Evolutionary conservation across 2,797 vertebrate genomes (phyloP).

Genomic region (Lacerta agilis): DNA sequence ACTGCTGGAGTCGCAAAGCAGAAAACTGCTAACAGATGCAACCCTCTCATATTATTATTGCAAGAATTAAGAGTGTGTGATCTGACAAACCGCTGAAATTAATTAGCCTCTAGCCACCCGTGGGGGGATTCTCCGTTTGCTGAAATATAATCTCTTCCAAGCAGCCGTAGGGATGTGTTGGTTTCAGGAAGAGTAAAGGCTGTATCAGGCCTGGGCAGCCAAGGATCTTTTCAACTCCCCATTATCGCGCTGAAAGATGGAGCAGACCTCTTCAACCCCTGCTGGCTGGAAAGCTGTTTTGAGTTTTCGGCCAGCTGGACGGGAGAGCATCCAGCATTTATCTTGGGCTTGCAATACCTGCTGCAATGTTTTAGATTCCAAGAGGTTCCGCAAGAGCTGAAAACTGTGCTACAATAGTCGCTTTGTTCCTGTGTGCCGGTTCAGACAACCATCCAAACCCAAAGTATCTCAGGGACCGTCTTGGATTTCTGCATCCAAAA

Average conservation of each 20-base stretch:
- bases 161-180: neutral
- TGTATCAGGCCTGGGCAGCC: slow-evolving; percentile 5
- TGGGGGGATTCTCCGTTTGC: slow-evolving; percentile 50
- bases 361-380: slow-evolving; percentile 12
- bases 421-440: neutral
- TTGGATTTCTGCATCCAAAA: neutral
- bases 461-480: neutral
- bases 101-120: slow-evolving; percentile 49
- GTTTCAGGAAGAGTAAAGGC: slow-evolving; percentile 44
- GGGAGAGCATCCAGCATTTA: neutral
- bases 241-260: slow-evolving; percentile 23
- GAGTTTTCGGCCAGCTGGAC: neutral
- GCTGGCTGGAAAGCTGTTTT: neutral
- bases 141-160: slow-evolving; percentile 23
- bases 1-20: slow-evolving; percentile 47
- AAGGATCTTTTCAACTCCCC: slow-evolving; percentile 2
- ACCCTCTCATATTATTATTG: slow-evolving; percentile 29
- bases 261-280: slow-evolving; percentile 31
- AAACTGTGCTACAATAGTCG: neutral
- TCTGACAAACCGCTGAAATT: slow-evolving; percentile 54
- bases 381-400: slow-evolving; percentile 8
- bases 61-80: slow-evolving; percentile 40
- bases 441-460: neutral
- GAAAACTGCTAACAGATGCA: slow-evolving; percentile 55
- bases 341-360: slow-evolving; percentile 3